Percentiles rank a stretch among this genome's conserved stretches.
These are phyloP conservation scores for Drosophila subobscura DNA, from an alignment of 1,140 invertebrate species.

Conservation along the genomic window DNA sequence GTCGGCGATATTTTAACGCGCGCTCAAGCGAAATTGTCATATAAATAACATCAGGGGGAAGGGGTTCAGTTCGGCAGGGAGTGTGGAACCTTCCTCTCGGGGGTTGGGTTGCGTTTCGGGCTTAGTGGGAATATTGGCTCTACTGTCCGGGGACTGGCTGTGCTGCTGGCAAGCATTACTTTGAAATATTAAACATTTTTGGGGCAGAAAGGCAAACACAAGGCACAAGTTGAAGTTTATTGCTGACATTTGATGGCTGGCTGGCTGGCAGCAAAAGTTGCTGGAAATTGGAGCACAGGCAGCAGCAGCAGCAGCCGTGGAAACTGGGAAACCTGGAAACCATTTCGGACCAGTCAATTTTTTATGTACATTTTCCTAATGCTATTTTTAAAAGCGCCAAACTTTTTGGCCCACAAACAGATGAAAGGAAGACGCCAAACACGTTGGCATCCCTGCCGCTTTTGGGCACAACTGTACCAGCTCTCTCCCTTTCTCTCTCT, in stretches of 20 bases:
- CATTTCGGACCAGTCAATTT: slow-evolving; percentile 27
- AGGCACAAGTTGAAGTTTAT: slow-evolving; percentile 70
- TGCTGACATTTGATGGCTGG: slow-evolving; percentile 48
- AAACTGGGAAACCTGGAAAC: slow-evolving; percentile 43
- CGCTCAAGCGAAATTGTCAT: slow-evolving; percentile 80
- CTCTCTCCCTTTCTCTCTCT: background rate
- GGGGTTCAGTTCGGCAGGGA: background rate
- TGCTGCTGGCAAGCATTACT: slow-evolving; percentile 55
- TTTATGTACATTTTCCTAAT: slow-evolving; percentile 14
- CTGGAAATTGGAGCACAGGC: slow-evolving; percentile 30
- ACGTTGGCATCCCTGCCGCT: background rate
- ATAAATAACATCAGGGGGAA: slow-evolving; percentile 71
- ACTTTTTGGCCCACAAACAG: slow-evolving; percentile 33
- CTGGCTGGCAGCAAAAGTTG: slow-evolving; percentile 6
- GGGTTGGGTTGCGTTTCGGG: background rate
- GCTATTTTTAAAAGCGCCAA: slow-evolving; percentile 42
- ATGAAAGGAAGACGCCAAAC: slow-evolving; percentile 18
- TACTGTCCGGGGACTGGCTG: background rate
- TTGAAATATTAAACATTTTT: slow-evolving; percentile 78
- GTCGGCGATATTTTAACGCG: slow-evolving; percentile 79
- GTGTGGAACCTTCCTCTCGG: no score
- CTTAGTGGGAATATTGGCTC: slow-evolving; percentile 34
- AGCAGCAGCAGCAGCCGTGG: background rate
- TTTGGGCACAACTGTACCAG: slow-evolving; percentile 39
- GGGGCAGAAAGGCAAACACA: slow-evolving; percentile 56